Conservation (phyloP, 2,113 vertebrate genomes). For the Triplophysa rosa region DNA sequence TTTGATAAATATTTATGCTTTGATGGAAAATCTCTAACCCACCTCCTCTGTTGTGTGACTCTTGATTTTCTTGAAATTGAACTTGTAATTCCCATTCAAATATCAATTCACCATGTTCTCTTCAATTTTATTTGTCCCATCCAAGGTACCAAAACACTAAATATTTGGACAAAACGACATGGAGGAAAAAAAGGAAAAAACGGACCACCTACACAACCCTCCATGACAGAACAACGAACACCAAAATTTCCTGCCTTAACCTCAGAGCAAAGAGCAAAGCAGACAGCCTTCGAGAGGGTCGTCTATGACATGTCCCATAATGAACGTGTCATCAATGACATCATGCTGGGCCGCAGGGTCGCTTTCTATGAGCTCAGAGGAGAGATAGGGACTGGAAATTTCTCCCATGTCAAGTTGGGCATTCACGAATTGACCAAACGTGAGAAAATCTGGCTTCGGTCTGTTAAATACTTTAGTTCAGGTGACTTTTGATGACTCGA, state of each 20-base stretch:
- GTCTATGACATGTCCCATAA: constrained; percentile 74
- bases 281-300: constrained; percentile 69
- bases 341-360: constrained; percentile 69
- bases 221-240: neutral
- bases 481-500: too few species aligned
- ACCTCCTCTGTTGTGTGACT: too few species aligned
- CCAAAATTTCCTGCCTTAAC: constrained; percentile 54
- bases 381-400: constrained; percentile 75
- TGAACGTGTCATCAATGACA: constrained; percentile 64
- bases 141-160: constrained; percentile 54
- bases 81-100: neutral
- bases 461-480: neutral
- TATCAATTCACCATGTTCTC: neutral
- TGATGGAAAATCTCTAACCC: too few species aligned
- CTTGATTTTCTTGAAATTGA: neutral
- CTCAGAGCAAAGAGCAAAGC: constrained; percentile 59
- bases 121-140: constrained; percentile 8
- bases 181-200: constrained; percentile 55
- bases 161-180: constrained; percentile 60
- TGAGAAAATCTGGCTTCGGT: constrained; percentile 49
- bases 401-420: constrained; percentile 75
- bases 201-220: constrained; percentile 33
- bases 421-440: constrained; percentile 77
- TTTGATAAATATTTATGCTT: too few species aligned
- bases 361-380: constrained; percentile 78